A percentile compares a stretch with the other conserved stretches of the same genome.
Conservation (phyloP, 2,797 vertebrate species). For the Poecilia gillii region DNA sequence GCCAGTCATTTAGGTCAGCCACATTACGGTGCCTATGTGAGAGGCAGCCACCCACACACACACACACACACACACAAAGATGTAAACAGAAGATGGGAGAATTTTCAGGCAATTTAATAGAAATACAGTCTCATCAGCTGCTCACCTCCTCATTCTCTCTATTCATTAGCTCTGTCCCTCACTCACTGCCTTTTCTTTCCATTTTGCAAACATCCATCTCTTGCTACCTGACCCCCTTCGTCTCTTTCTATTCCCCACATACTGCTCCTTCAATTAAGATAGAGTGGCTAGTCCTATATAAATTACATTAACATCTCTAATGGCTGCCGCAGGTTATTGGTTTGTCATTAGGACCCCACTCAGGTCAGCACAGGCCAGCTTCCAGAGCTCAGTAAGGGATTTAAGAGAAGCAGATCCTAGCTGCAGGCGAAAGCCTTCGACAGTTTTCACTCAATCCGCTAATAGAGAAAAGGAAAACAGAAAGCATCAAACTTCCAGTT, state of each 20-base stretch:
- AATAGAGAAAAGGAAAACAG: slow-evolving; percentile 26
- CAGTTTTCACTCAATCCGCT: slow-evolving; percentile 10
- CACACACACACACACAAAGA: slow-evolving; percentile 20
- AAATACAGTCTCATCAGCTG: slow-evolving; percentile 56
- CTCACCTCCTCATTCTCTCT: slow-evolving; percentile 42
- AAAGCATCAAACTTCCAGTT: slow-evolving; percentile 45
- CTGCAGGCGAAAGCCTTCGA: slow-evolving; percentile 26
- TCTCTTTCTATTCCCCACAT: slow-evolving; percentile 4
- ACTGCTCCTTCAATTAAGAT: slow-evolving; percentile 45
- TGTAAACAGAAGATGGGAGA: slow-evolving; percentile 25
- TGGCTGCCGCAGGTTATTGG: slow-evolving; percentile 40
- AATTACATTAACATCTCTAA: slow-evolving; percentile 53
- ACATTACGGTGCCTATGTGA: slow-evolving; percentile 55
- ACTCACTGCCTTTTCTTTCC: slow-evolving; percentile 34
- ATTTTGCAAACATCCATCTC: slow-evolving; percentile 37
- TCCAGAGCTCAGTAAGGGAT: slow-evolving; percentile 11
- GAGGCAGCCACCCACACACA: slow-evolving; percentile 37
- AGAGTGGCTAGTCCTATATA: slow-evolving; percentile 57
- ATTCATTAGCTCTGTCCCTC: slow-evolving; percentile 49
- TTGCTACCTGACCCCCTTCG: slow-evolving; percentile 12
- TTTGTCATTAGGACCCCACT: slow-evolving; percentile 49
- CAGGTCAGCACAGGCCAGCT: slow-evolving; percentile 19
- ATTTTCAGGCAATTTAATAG: slow-evolving; percentile 52
- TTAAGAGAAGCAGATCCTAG: slow-evolving; percentile 22
- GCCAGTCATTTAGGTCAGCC: slow-evolving; percentile 74